A percentile compares a stretch with the other conserved stretches of the same genome.
Evolutionary conservation across 1,140 invertebrate species (phyloP).

Genomic region (Copidosoma floridanum): DNA sequence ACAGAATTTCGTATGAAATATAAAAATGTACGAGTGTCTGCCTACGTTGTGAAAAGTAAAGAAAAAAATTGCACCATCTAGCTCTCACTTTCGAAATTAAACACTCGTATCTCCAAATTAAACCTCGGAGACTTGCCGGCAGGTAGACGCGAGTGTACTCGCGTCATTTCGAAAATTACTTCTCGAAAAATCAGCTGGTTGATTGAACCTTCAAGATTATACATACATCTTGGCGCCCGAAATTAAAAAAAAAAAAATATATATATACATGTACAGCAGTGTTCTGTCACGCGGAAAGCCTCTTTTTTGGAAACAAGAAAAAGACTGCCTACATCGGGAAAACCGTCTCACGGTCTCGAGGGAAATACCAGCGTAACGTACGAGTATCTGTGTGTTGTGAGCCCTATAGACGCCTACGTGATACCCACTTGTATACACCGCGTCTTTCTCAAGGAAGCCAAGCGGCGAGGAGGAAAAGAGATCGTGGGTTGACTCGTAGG

Average conservation of each 20-base stretch:
- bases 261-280: no score
- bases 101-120: slow-evolving; percentile 22
- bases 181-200: slow-evolving; percentile 9
- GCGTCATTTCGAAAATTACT: slow-evolving; percentile 19
- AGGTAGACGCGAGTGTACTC: no score
- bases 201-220: slow-evolving; percentile 15
- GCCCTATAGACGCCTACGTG: no score
- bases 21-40: no score
- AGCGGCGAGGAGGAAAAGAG: slow-evolving; percentile 29
- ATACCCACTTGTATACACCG: no score
- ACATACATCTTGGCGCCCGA: neutral
- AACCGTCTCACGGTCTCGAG: neutral
- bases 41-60: neutral
- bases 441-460: slow-evolving; percentile 3
- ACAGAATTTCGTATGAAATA: no score
- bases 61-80: no score
- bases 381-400: no score
- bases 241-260: slow-evolving; percentile 11
- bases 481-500: slow-evolving; percentile 36
- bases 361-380: slow-evolving; percentile 3
- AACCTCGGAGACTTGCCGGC: slow-evolving; percentile 22
- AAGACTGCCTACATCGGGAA: no score
- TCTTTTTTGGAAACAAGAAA: neutral
- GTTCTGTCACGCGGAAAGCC: neutral
- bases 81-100: neutral